phyloP scores from a whole-genome alignment of 1,140 invertebrate genomes.

The Sitophilus oryzae region DNA sequence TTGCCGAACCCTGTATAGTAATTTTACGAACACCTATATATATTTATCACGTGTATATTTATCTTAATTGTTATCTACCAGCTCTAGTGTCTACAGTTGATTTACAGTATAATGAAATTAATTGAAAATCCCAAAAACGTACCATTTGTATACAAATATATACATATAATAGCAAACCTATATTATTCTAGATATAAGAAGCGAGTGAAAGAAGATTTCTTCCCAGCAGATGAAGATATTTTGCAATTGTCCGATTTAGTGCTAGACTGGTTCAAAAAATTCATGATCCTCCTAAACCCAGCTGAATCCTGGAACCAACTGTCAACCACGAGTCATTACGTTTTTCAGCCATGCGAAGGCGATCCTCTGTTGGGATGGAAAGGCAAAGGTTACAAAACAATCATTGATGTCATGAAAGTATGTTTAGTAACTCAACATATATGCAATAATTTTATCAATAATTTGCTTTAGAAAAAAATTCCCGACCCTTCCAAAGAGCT shows the following conservation, averaged over 20 bases:
- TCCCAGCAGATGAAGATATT: slow-evolving; percentile 7
- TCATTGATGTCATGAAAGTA: slow-evolving; percentile 31
- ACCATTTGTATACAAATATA: too few species aligned
- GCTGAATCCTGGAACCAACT: slow-evolving; percentile 56
- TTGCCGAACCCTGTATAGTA: too few species aligned
- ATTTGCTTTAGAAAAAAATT: slow-evolving; percentile 40
- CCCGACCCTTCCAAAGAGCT: slow-evolving; percentile 51
- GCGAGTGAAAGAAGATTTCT: slow-evolving; percentile 20
- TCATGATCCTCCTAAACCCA: slow-evolving; percentile 52
- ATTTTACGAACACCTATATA: too few species aligned
- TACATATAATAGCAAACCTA: too few species aligned
- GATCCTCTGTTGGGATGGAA: slow-evolving; percentile 30
- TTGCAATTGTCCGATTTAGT: slow-evolving; percentile 39
- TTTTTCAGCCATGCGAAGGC: slow-evolving; percentile 26
- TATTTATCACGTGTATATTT: too few species aligned
- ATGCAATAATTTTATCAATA: background rate
- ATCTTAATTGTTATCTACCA: too few species aligned
- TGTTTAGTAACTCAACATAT: slow-evolving; percentile 3
- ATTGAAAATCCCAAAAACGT: too few species aligned
- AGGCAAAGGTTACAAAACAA: slow-evolving; percentile 32
- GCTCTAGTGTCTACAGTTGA: too few species aligned
- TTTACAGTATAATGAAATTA: too few species aligned
- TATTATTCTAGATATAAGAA: slow-evolving; percentile 17
- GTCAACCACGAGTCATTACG: slow-evolving; percentile 48
- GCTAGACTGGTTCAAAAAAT: slow-evolving; percentile 51